A percentile compares a stretch with the other conserved stretches of the same genome.
These are phyloP conservation scores for Capreolus pygargus DNA, from an alignment of 2,113 vertebrate species.

Conservation along the genomic window DNA sequence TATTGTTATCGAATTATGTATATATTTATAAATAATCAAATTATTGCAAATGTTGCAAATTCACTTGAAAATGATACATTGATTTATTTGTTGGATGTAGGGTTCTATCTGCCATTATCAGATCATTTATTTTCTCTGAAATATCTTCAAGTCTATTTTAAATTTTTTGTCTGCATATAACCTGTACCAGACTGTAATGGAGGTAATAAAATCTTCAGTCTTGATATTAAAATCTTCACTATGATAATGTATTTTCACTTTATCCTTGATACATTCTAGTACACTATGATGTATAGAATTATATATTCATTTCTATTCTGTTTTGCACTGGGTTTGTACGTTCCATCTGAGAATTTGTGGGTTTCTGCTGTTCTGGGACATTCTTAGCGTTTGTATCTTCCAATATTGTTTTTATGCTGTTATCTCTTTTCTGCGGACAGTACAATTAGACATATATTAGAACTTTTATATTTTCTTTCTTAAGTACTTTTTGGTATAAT, in stretches of 20 bases:
- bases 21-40: not conserved
- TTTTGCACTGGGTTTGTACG: not conserved
- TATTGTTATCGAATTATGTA: not conserved
- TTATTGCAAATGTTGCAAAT: not conserved
- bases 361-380: not conserved
- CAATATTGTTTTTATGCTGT: not conserved
- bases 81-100: not conserved
- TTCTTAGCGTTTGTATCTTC: not conserved
- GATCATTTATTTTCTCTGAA: not conserved
- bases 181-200: not conserved
- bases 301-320: not conserved
- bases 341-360: not conserved
- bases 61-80: not conserved
- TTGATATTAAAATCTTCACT: not conserved
- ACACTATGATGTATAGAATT: not conserved
- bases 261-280: not conserved
- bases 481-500: not conserved
- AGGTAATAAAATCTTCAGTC: not conserved
- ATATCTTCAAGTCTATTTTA: not conserved
- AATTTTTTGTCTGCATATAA: not conserved
- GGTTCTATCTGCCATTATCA: not conserved
- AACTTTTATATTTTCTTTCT: not conserved
- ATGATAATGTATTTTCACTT: not conserved
- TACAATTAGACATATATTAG: not conserved
- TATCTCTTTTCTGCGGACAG: not conserved